A percentile compares a stretch with the other conserved stretches of the same genome.
Conservation (phyloP, 2,113 vertebrate genomes). For the Notarius lentiginosus region DNA sequence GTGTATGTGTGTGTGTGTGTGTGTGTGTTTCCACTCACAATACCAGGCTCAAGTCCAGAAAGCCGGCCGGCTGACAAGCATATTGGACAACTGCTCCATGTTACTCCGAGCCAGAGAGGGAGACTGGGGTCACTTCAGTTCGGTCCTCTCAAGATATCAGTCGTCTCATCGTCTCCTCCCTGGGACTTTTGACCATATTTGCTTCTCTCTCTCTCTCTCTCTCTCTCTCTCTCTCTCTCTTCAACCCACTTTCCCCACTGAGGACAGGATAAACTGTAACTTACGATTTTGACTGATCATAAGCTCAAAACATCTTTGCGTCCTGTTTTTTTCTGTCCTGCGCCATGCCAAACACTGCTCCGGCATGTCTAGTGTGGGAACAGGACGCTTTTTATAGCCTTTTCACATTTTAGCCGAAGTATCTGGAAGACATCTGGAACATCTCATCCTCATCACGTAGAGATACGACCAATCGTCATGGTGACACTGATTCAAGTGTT, state of each 20-base stretch:
- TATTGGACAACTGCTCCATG: conserved; percentile 73
- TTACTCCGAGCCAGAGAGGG: conserved; percentile 59
- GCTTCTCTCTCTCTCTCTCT: conserved; percentile 59
- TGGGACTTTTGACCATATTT: conserved; percentile 59
- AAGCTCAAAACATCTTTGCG: neutral
- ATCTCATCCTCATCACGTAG: neutral
- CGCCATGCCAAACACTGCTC: neutral
- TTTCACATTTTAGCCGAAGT: neutral
- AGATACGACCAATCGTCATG: neutral
- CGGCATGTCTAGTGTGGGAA: conserved; percentile 11
- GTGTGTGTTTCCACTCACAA: conserved; percentile 59
- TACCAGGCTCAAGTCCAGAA: conserved; percentile 64
- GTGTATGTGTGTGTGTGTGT: conserved; percentile 57
- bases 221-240: conserved; percentile 55
- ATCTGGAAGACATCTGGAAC: conserved; percentile 32
- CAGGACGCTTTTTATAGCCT: conserved; percentile 16
- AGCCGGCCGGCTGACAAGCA: conserved; percentile 65
- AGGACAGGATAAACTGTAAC: neutral
- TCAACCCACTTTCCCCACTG: neutral
- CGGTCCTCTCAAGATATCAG: conserved; percentile 73
- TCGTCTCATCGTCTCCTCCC: conserved; percentile 65
- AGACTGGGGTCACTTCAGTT: conserved; percentile 76
- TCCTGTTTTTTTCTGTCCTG: neutral
- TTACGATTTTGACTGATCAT: neutral
- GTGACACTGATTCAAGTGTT: neutral